Conservation (phyloP, 2,888 invertebrate species). For the Stictocephala bisonia region DNA sequence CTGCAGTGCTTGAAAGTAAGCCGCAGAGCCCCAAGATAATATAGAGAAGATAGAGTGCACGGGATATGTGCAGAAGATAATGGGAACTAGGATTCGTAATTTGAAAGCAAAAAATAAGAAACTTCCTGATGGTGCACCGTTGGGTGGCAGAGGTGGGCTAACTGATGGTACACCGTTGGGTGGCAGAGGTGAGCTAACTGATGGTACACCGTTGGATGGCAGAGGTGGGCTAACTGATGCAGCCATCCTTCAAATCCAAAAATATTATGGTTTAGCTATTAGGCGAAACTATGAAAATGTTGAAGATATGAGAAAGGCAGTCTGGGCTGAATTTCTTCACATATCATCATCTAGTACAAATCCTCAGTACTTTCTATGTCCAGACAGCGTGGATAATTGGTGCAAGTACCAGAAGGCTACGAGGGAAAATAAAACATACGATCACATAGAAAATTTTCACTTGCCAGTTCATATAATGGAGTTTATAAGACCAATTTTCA, state of each 20-base stretch:
- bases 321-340: background rate
- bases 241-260: constrained; percentile 8
- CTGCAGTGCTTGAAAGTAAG: constrained; percentile 21
- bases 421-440: background rate
- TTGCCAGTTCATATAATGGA: background rate
- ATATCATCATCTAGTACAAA: background rate
- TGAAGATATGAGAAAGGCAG: background rate
- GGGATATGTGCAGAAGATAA: constrained; percentile 46
- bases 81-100: constrained; percentile 39
- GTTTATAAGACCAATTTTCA: background rate
- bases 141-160: no score
- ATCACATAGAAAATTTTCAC: constrained; percentile 11
- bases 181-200: background rate
- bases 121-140: background rate
- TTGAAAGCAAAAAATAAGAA: constrained; percentile 10
- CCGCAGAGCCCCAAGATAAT: constrained; percentile 28
- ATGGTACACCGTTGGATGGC: background rate
- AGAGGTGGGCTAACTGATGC: constrained; percentile 15
- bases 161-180: background rate
- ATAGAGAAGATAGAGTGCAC: constrained; percentile 29
- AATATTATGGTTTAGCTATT: constrained; percentile 2
- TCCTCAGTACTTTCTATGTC: background rate
- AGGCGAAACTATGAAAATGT: background rate
- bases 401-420: background rate
- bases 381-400: background rate